phyloP scores from a whole-genome alignment of 2,113 vertebrate genomes.

The Actinemys pallida region DNA sequence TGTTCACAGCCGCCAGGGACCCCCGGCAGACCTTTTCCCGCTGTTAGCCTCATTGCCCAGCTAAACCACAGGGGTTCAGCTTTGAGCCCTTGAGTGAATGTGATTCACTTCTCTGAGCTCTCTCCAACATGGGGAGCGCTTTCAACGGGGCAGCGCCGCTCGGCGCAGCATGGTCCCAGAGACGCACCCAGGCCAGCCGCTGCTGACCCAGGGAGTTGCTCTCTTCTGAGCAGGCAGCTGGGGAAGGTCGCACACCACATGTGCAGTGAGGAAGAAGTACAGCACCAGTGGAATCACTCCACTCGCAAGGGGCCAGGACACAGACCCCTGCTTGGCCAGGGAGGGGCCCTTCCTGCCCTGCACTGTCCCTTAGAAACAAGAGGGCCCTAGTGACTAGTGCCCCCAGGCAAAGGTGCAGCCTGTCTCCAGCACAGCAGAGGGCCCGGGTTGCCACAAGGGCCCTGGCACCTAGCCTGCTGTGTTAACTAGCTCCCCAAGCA shows the following conservation, averaged over 20 bases:
- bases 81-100: background rate
- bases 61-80: background rate
- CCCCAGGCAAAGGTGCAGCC: background rate
- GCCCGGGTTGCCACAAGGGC: background rate
- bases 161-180: too few relatives aligned
- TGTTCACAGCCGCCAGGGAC: background rate
- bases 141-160: too few relatives aligned
- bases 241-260: background rate
- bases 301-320: background rate
- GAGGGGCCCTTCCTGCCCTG: background rate
- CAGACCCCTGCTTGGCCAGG: background rate
- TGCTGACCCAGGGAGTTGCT: background rate
- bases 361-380: background rate
- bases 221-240: background rate
- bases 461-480: too few relatives aligned
- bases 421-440: background rate
- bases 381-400: background rate
- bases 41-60: background rate
- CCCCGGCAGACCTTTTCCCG: background rate
- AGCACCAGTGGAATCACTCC: background rate
- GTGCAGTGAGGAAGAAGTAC: background rate
- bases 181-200: conserved; percentile 20
- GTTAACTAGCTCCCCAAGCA: background rate
- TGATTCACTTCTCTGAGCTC: background rate
- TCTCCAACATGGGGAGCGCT: background rate